A percentile compares a stretch with the other conserved stretches of the same genome.
phyloP scores from a whole-genome alignment of 1,140 invertebrate species.

The Capitella teleta region DNA sequence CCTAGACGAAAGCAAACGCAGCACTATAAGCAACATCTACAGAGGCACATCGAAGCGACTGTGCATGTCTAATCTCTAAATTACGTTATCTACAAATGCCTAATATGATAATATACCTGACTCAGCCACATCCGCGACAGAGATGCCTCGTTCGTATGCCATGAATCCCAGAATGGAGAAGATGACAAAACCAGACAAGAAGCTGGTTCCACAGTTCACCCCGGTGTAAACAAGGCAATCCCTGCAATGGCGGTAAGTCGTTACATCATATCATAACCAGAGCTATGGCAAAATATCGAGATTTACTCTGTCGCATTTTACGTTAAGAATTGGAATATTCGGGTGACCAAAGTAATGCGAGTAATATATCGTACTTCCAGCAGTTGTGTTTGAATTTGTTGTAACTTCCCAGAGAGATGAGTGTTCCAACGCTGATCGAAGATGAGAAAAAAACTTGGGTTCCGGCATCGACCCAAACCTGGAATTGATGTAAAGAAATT shows the following conservation, averaged over 20 bases:
- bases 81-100: no score
- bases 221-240: slow-evolving; percentile 70
- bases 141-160: slow-evolving; percentile 15
- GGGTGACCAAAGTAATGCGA: not conserved
- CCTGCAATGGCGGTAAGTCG: no score
- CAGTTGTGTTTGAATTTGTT: slow-evolving; percentile 72
- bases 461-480: slow-evolving; percentile 69
- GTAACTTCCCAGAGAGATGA: slow-evolving; percentile 71
- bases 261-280: no score
- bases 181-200: slow-evolving; percentile 26
- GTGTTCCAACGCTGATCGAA: slow-evolving; percentile 62
- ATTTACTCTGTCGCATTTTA: not conserved
- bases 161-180: slow-evolving; percentile 31
- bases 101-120: no score
- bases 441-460: slow-evolving; percentile 75
- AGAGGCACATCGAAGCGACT: no score
- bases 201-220: slow-evolving; percentile 69
- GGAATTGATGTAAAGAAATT: no score
- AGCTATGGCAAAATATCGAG: no score
- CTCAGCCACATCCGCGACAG: slow-evolving; percentile 7
- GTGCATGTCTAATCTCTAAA: no score
- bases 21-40: no score
- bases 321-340: no score
- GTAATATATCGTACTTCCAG: slow-evolving; percentile 54
- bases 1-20: no score